Base-by-base conservation (phyloP, 2,113 vertebrate genomes). In the Anseranas semipalmata region DNA sequence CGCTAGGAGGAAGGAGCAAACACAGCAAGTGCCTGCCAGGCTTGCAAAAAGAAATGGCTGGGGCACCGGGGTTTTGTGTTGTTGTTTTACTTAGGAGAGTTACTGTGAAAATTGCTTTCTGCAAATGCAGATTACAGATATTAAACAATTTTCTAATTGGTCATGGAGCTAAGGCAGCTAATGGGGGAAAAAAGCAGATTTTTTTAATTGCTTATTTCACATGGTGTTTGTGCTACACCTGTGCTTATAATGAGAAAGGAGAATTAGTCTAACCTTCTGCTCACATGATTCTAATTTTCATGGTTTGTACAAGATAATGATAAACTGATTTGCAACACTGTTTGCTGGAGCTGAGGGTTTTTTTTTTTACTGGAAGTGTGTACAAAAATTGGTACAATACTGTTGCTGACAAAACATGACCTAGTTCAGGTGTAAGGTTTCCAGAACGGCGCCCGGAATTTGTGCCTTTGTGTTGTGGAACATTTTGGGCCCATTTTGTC, bases 131-230 rank as follows among this genome's bases (percentile, higher is more conserved):
- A 98, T 98, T 98, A 98, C 98, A 97, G 98, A 98, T 98, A 98
- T 98, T 99, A 99, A 99, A 98, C 99, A 98, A 99, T 99, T 98
- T 98, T 98, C 98, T 98, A 98, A 99, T 99, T 99, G 98, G 99
- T 99, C 98, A 99, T 98, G 98, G 98, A 98, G 98, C 98, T 98
- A 98, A 99, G 98, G 98, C 98, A 98, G 98, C 98, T 99, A 98
- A 99, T 99, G 79, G 94, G 90, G 79, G 39, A 37, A 98, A 99
- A 99, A 99, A 98, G 97, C 98, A 98, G 94, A 41, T 55, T 98
- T 98, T 98, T 99, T 99, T 98, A 99, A 99, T 99, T 99, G 98
- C 98, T 98, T 98, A 98, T 99, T 99, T 99, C 98, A 97, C 98
- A 97, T 98, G 98, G 95, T 98, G 97, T 98, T 98, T 96, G 97